Base-by-base conservation (phyloP, 2,888 invertebrate species). In the Gasteruption jaculator region DNA sequence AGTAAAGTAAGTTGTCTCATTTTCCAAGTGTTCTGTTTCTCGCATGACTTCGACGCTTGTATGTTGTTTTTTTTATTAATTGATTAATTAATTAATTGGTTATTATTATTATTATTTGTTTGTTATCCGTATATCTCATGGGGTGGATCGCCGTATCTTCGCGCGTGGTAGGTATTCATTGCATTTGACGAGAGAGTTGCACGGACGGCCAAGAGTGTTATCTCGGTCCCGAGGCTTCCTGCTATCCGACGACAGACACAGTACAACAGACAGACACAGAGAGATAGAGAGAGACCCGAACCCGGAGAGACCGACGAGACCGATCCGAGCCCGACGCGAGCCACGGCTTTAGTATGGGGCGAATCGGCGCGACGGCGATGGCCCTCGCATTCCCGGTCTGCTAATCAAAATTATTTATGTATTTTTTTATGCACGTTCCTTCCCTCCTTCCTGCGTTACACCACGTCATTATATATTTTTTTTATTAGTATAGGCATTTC, bases 291-390 rank as follows among this genome's bases (percentile, higher is more conserved):
- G n/a, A 45, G 49, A 49, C 41, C 45, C 48, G 49, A 55, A 54
- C 49, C 48, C 51, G 50, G 60, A 63, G 56, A 49, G 58, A 59
- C 58, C 56, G 59, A 61, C 60, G 63, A 63, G 58, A 57, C 58
- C 58, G 56, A 56, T 55, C 58, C 58, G 61, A 53, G 53, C 55
- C 57, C 58, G 64, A 62, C 68, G 60, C 68, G 70, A 63, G 68
- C n/a, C n/a, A n/a, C n/a, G n/a, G 70, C 63, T 65, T 74, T 77
- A 89, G 76, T 89, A 89, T 54, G 89, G 89, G 71, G 89, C 87
- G 74, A 87, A 90, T 74, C 89, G 82, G 73, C 88, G 82, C 56
- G 88, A 83, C 46, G 89, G 88, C 45, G 88, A 88, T 30, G 86
- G 85, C 62, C 88, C 87, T 58, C 89, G 82, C 78, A 86, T 81